These are phyloP conservation scores for Lymantria dispar DNA, from an alignment of 2,888 invertebrate genomes.

Conservation along the genomic window DNA sequence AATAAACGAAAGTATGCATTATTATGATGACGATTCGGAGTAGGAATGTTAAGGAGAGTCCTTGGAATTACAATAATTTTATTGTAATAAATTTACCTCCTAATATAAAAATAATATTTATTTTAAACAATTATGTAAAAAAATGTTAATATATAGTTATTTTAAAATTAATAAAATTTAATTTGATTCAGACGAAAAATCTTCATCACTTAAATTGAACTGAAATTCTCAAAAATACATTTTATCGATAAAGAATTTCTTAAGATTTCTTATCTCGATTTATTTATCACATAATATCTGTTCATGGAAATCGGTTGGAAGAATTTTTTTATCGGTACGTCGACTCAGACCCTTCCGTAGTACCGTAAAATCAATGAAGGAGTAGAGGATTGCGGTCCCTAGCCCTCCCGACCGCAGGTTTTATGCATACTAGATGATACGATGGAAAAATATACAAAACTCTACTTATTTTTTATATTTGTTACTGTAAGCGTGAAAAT, in stretches of 20 bases:
- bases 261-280: constrained; percentile 1
- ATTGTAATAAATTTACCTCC: too few species aligned
- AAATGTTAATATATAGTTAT: too few species aligned
- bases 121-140: too few species aligned
- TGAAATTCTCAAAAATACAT: too few species aligned
- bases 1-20: constrained; percentile 80
- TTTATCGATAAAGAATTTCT: not conserved
- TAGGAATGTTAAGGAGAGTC: constrained; percentile 43
- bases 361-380: constrained; percentile 54
- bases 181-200: too few species aligned
- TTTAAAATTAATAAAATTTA: too few species aligned
- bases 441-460: constrained; percentile 36
- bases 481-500: constrained; percentile 36
- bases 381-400: constrained; percentile 40
- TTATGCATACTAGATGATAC: constrained; percentile 42
- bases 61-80: constrained; percentile 2
- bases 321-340: constrained; percentile 9
- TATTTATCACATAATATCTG: not conserved
- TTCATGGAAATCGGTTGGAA: constrained; percentile 6
- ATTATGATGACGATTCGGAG: constrained; percentile 73
- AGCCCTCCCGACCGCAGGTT: constrained; percentile 30
- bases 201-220: too few species aligned
- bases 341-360: constrained; percentile 35
- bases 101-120: too few species aligned
- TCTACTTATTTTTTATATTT: constrained; percentile 38